Conservation (phyloP, 2,888 invertebrate genomes). For the Masnerella sp. region DNA sequence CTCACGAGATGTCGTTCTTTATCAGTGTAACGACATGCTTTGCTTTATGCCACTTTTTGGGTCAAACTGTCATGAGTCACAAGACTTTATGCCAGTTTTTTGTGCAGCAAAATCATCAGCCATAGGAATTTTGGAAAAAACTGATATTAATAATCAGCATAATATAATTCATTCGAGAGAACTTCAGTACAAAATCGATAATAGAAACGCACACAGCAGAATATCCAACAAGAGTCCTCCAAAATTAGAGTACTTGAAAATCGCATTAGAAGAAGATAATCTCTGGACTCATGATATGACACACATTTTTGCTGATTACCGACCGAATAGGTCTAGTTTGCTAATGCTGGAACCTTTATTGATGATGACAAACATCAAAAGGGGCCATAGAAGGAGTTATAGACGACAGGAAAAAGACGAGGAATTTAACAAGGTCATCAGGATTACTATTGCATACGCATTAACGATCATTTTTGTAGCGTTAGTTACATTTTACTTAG, state of each 20-base stretch:
- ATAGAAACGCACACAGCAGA: constrained; percentile 13
- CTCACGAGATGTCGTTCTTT: constrained; percentile 66
- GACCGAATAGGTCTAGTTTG: constrained; percentile 73
- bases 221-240: constrained; percentile 19
- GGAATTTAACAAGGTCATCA: constrained; percentile 79
- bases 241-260: too few species aligned
- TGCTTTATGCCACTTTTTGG: constrained; percentile 63
- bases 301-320: constrained; percentile 57
- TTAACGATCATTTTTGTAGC: constrained; percentile 79
- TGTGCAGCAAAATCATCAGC: constrained; percentile 66
- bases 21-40: constrained; percentile 63
- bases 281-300: constrained; percentile 12
- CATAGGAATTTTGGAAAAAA: constrained; percentile 66
- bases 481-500: constrained; percentile 80
- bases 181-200: not conserved
- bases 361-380: constrained; percentile 78
- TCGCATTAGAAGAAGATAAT: not conserved
- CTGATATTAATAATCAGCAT: not conserved
- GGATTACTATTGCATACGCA: constrained; percentile 80
- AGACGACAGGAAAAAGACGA: constrained; percentile 63
- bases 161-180: not conserved
- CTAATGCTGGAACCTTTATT: constrained; percentile 79
- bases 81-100: constrained; percentile 69
- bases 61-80: constrained; percentile 6
- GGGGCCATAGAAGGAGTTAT: constrained; percentile 59